Evolutionary conservation across 2,797 vertebrate genomes (phyloP).

Genomic region (Dendrocincla fuliginosa): DNA sequence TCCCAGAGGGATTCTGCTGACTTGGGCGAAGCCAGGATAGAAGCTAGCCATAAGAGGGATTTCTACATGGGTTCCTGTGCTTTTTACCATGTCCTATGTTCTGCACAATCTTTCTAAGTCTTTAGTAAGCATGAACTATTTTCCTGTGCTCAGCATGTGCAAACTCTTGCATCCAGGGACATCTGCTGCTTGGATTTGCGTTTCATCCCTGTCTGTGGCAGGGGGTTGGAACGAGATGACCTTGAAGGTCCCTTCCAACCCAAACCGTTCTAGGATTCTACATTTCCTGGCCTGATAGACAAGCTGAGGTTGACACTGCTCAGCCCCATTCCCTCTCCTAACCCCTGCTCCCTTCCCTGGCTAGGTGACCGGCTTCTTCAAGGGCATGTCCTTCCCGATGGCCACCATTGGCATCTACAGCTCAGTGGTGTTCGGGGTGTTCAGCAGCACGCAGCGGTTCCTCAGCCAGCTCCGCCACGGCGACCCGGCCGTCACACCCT

Average conservation of each 20-base stretch:
- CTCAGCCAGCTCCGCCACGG: slow-evolving; percentile 82
- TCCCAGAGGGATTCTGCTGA: not conserved
- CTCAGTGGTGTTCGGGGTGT: slow-evolving; percentile 92
- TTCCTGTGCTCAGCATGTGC: not conserved
- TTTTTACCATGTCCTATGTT: not conserved
- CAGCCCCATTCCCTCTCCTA: not conserved
- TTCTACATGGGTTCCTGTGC: accelerated
- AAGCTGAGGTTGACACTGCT: not conserved
- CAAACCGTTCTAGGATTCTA: not conserved
- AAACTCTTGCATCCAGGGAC: not conserved
- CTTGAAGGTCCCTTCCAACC: not conserved
- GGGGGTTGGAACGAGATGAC: not conserved
- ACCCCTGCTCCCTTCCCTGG: not conserved
- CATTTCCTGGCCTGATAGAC: not conserved
- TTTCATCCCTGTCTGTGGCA: not conserved
- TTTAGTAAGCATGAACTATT: not conserved
- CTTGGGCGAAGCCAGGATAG: not conserved
- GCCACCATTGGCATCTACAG: slow-evolving; percentile 91
- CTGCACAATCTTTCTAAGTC: not conserved
- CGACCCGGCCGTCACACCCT: slow-evolving; percentile 56
- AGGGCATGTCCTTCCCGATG: slow-evolving; percentile 95
- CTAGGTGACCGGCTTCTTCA: slow-evolving; percentile 92
- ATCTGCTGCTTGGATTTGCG: not conserved
- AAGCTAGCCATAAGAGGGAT: not conserved
- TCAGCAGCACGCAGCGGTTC: slow-evolving; percentile 86